A percentile compares a stretch with the other conserved stretches of the same genome.
These are phyloP conservation scores for Capitulum mitella DNA, from an alignment of 2,888 invertebrate genomes.

Conservation along the genomic window DNA sequence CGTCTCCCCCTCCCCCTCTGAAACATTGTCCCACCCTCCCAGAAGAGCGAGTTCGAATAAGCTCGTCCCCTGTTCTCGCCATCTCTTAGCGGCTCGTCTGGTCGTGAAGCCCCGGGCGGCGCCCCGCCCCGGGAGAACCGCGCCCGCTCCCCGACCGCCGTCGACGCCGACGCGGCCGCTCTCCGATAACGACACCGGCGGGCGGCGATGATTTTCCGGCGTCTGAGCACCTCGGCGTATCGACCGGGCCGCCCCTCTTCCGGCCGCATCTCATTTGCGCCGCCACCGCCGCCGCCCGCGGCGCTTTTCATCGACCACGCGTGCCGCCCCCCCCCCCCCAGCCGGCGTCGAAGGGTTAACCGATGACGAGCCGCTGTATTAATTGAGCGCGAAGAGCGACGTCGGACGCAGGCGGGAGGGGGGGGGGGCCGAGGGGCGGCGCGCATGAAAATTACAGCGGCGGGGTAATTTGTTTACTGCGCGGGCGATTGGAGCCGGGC, in stretches of 20 bases:
- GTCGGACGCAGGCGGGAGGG: background rate
- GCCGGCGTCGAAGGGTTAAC: background rate
- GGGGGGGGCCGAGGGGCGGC: background rate
- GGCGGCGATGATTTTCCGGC: slow-evolving; percentile 17
- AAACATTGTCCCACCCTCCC: too few species aligned
- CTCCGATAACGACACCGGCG: slow-evolving; percentile 13
- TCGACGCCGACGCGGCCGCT: slow-evolving; percentile 30
- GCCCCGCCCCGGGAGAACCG: background rate
- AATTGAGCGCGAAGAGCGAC: background rate
- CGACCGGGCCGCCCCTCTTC: slow-evolving; percentile 36
- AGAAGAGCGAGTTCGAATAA: too few species aligned
- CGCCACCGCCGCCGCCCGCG: slow-evolving; percentile 26
- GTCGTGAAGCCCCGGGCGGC: background rate
- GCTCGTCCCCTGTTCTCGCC: too few species aligned
- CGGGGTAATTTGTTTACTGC: slow-evolving; percentile 13
- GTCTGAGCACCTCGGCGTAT: slow-evolving; percentile 34
- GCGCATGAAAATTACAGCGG: slow-evolving; percentile 2
- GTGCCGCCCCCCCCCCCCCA: background rate
- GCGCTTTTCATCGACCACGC: background rate
- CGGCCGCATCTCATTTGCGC: slow-evolving; percentile 33
- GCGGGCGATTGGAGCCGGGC: background rate
- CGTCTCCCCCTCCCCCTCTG: too few species aligned
- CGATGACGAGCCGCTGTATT: background rate
- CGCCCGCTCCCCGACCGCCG: background rate
- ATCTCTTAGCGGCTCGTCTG: too few species aligned